Base-by-base conservation (phyloP, 2,888 invertebrate genomes). In the Fragum whitleyi region DNA sequence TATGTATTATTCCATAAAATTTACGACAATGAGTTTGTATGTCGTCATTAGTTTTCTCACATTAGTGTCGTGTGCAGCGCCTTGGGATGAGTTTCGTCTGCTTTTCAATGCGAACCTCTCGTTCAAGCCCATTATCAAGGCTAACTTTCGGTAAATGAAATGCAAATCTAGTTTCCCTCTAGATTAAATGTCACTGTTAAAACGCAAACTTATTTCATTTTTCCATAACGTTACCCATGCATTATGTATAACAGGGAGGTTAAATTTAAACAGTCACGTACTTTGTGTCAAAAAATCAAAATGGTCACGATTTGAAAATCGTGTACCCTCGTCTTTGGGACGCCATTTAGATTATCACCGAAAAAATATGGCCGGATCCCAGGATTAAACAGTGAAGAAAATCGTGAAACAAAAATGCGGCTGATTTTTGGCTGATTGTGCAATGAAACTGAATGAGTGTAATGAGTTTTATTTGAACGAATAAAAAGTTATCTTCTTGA, bases 141-240 rank as follows among this genome's bases (percentile, higher is more conserved):
- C 65, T 39, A 65, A 42, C 65, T 39, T 14, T 65, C 42, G 21
- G 65, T 32, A 65, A 65, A 65, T 65, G 65, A 42, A 65, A 65
- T 65, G 65, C 65, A 65, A 65, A 65, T 65, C n/a, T 26, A 26
- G 65, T 42, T 42, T 65, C 65, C 65, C 65, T 21, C 65, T 23
- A 65, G 65, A 65, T 65, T 65, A 65, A 65, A 42, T 65, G 65
- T 65, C 65, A 65, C 65, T 65, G 21, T 32, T 32, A 65, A 65
- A 65, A 65, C 65, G 65, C 65, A 42, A 65, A 65, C 65, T 42
- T 65, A 65, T 32, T 42, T 65, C 65, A 39, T 42, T 65, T 65
- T 65, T 65, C 65, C 26, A 21, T 65, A 26, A 39, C 65, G 21
- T 65, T 39, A 65, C 28, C 42, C 65, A 65, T 65, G 65, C 28